These are phyloP conservation scores for Drosophila sucinea DNA, from an alignment of 1,140 invertebrate genomes.

Conservation along the genomic window DNA sequence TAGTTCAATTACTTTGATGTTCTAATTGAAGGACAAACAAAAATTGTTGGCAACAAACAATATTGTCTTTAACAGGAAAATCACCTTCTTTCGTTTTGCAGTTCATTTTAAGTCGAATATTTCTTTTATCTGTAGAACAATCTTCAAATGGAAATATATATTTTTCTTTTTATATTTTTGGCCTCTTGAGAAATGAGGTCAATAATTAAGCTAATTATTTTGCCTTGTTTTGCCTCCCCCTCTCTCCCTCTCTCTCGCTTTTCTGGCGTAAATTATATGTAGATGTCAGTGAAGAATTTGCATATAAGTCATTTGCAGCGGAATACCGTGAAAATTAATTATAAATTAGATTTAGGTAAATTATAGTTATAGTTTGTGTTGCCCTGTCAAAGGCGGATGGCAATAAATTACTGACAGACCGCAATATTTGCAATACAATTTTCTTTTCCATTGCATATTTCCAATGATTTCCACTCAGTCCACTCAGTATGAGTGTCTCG, in stretches of 20 bases:
- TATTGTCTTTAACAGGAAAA: conserved; percentile 6
- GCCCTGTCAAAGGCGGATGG: conserved; percentile 16
- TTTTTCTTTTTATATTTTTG: neutral
- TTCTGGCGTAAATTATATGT: conserved; percentile 35
- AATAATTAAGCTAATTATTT: conserved; percentile 60
- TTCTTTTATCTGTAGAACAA: neutral
- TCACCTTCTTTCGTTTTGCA: neutral
- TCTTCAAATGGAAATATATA: neutral
- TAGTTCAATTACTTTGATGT: conserved; percentile 49
- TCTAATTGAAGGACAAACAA: conserved; percentile 20
- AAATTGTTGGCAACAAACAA: conserved; percentile 17
- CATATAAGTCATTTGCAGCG: conserved; percentile 31
- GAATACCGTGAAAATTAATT: conserved; percentile 45
- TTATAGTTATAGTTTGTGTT: conserved; percentile 1
- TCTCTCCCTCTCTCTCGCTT: neutral
- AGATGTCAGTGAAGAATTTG: conserved; percentile 34
- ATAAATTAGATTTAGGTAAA: conserved; percentile 28
- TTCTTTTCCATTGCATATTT: conserved; percentile 23
- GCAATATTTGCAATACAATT: neutral
- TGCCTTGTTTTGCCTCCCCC: neutral
- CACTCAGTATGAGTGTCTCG: conserved; percentile 28
- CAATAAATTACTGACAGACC: conserved; percentile 2
- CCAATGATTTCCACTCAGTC: neutral
- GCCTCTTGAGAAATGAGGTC: conserved; percentile 59
- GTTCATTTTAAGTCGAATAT: neutral